A percentile compares a stretch with the other conserved stretches of the same genome.
Evolutionary conservation across 2,888 invertebrate species (phyloP).

Genomic region (Strigamia maritima): DNA sequence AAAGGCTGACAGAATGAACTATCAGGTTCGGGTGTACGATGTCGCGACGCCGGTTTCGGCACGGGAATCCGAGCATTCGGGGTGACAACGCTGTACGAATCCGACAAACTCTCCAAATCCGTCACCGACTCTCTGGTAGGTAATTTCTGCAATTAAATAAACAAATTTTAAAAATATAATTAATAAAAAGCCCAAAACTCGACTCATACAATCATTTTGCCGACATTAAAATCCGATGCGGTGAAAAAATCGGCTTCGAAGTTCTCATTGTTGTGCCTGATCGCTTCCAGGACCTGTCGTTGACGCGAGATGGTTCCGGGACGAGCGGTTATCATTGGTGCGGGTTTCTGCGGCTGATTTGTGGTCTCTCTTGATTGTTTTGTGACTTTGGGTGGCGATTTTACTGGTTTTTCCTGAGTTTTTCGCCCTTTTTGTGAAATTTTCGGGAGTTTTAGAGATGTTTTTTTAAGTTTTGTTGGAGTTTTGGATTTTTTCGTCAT

Average conservation of each 20-base stretch:
- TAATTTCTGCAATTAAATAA: not conserved
- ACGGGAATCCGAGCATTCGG: not conserved
- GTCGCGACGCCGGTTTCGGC: not conserved
- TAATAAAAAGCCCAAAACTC: not conserved
- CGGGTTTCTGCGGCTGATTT: not conserved
- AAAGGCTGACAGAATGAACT: not conserved
- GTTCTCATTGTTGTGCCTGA: not conserved
- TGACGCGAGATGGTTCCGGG: not conserved
- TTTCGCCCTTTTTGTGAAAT: too few relatives aligned
- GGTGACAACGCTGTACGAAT: not conserved
- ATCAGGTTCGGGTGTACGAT: not conserved
- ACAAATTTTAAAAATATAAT: not conserved
- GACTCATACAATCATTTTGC: not conserved
- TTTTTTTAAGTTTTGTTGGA: too few relatives aligned
- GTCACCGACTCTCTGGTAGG: not conserved
- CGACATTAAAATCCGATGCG: not conserved
- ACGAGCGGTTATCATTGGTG: not conserved
- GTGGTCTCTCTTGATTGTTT: too few relatives aligned
- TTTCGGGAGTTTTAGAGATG: too few relatives aligned
- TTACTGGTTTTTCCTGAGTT: too few relatives aligned
- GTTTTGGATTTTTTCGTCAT: not conserved
- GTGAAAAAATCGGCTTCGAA: conserved; percentile 1
- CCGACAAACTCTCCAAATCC: not conserved
- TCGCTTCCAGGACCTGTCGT: not conserved
- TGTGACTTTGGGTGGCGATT: too few relatives aligned